Base-by-base conservation (phyloP, 2,113 vertebrate species). In the Condylura cristata region DNA sequence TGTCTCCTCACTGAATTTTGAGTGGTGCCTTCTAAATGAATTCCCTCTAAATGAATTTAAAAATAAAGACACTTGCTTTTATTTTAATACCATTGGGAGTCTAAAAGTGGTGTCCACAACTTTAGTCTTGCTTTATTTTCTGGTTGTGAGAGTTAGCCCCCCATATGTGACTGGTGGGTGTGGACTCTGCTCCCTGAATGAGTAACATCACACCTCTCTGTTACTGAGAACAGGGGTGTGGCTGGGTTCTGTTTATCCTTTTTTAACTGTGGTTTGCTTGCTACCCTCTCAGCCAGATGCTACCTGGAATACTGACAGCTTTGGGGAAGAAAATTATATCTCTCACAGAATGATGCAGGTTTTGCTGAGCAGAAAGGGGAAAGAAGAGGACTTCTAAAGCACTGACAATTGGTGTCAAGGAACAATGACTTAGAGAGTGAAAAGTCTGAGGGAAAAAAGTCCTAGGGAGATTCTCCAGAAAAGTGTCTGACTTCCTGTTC, bases 41-140 rank as follows among this genome's bases (percentile, higher is more conserved):
- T 96, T 71, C 28, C 37, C 28, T 82, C 61, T 79, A 82, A 93
- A 63, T 68, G 71, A 89, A 81, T 76, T 94, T 97, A 88, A 93
- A 96, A 96, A 95, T 91, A 95, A 97, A 89, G 41, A 44, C 58
- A 41, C 60, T 93, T 85, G 75, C 37, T 34, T 96, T 86, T 91
- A 63, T 93, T 71, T 61, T 86, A 88, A 90, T 96, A 28, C 14
- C 37, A 51, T 71, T 86, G 92, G 68, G 56, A 75, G 22, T 89
- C 81, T 92, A 82, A 83, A 96, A 89, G 28, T 71, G 51, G 11
- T 34, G 18, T 70, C 85, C n/a, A 60, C 17, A n/a, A 30, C 30
- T 58, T 84, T 26, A 13, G 37, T 58, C 53, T 93, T 94, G 37
- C 39, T 91, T 75, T 71, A 41, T 16, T 26, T 70, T 80, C 53